Evolutionary conservation across 2,113 vertebrate species (phyloP), one percentile per base, ranked within the genome.

Genomic region (Channa maculata): DNA sequence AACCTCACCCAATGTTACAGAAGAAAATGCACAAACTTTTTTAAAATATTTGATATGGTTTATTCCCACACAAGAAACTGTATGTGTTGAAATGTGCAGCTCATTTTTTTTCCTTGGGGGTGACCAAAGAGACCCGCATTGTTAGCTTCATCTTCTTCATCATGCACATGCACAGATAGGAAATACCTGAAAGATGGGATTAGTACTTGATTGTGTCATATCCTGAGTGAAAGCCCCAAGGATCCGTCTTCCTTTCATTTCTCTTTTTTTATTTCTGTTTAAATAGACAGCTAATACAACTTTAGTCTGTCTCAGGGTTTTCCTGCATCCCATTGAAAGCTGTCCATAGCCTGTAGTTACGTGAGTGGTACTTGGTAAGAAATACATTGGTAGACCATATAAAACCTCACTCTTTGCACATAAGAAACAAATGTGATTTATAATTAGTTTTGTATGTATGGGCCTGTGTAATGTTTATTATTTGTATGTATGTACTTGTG

Each of bases 201-300:
- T 80, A 75, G 49, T 62, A 69, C 55, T 66, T 48, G 24, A 55
- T 67, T 14, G n/a, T 65, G 64, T 81, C 38, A 50, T 68, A 78
- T 85, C 65, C 57, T 78, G 50, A 80, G 59, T 57, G 51, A 65
- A 69, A 45, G 3, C 64, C 52, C 9, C 11, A 3, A 34, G n/a
- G 37, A 66, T 52, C 3, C 39, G 24, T 58, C 45, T 4, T 44
- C 38, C 33, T 74, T 67, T 63, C 7, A 45, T 71, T 69, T 33
- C 36, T 50, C 60, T 49, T 52, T 2, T 63, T 54, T 53, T 49
- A 11, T 41, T 24, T 65, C 36, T 57, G n/a, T 37, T 60, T 49
- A 63, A 53, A 68, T 10, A 49, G 38, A 62, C 6, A 3, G 3
- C 11, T 50, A 37, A 53, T 44, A 5, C 3, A 48, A 55, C 33